Base-by-base conservation (phyloP, 1,140 invertebrate species). In the Bombus polaris region DNA sequence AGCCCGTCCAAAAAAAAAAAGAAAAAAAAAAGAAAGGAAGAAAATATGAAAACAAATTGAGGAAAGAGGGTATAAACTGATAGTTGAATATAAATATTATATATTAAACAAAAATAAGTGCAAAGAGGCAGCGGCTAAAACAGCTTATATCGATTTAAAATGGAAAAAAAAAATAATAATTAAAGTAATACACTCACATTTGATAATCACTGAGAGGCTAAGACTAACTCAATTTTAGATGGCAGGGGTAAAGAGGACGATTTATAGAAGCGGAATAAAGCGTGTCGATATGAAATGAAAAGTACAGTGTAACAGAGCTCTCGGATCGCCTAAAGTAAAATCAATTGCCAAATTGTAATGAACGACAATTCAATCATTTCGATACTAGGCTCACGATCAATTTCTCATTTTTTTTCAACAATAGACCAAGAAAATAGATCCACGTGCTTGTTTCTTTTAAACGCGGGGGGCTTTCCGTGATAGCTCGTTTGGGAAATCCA, bases 161-260 rank as follows among this genome's bases (percentile, higher is more conserved):
- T 87, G 87, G 90, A 39, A 75, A 83, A 81, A 83, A 81, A 93
- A 87, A 87, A 92, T 91, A 90, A 87, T 89, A 91, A 92, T 90
- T 91, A 93, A 91, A 89, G 53, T 88, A 87, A 91, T 89, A 92
- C 83, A 93, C 92, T 93, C 90, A 95, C 94, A 94, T 93, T 95
- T 95, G 95, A 95, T 95, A 95, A 95, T 95, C 95, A 95, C 94
- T 95, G 94, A 95, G 95, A 95, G 95, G 92, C 94, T 95, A 95
- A 95, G 95, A 95, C 95, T 95, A 95, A 95, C 94, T 94, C 93
- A 92, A 94, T 92, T 94, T 94, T 94, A 92, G 89, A 90, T 83
- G 74, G 74, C 86, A 88, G 87, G 89, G 87, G 89, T 86, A 86
- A 89, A 85, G 32, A 80, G 85, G 39, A 89, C n/a, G 66, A 75